These are phyloP conservation scores for Pomacea maculata DNA, from an alignment of 1,140 invertebrate genomes.

Conservation along the genomic window DNA sequence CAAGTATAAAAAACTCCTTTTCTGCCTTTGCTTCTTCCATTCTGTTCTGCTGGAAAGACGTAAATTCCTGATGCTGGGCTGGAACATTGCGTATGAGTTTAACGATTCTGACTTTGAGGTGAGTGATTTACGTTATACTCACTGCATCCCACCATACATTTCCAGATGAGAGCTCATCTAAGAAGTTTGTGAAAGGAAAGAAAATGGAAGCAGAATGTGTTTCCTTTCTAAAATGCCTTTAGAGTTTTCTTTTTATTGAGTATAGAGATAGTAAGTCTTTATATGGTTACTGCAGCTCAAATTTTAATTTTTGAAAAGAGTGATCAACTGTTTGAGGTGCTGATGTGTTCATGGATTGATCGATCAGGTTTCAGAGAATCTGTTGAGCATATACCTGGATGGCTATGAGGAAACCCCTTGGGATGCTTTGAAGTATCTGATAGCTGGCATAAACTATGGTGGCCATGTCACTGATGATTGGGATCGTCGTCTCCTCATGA, in stretches of 20 bases:
- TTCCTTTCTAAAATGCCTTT: too few relatives aligned
- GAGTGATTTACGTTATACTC: conserved; percentile 30
- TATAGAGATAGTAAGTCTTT: too few relatives aligned
- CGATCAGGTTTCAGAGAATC: conserved; percentile 79
- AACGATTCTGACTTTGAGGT: conserved; percentile 91
- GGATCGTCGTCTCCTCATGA: conserved; percentile 70
- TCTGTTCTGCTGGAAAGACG: conserved; percentile 66
- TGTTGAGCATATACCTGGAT: conserved; percentile 82
- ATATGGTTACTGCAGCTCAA: too few relatives aligned
- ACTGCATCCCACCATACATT: too few relatives aligned
- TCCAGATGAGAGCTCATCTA: too few relatives aligned
- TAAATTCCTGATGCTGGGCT: conserved; percentile 68
- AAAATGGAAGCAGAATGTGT: too few relatives aligned
- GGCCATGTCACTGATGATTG: conserved; percentile 67
- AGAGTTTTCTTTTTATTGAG: too few relatives aligned
- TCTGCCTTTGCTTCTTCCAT: conserved; percentile 67
- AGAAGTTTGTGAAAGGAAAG: too few relatives aligned
- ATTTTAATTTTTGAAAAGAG: too few relatives aligned
- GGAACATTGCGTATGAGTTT: conserved; percentile 75
- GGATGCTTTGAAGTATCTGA: conserved; percentile 67
- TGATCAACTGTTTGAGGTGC: too few relatives aligned
- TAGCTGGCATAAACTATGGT: conserved; percentile 68
- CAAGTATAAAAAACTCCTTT: conserved; percentile 67
- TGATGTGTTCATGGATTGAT: not conserved
- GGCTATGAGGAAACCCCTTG: conserved; percentile 80